Base-by-base conservation (phyloP, 2,888 invertebrate genomes). In the Andrena marginata region DNA sequence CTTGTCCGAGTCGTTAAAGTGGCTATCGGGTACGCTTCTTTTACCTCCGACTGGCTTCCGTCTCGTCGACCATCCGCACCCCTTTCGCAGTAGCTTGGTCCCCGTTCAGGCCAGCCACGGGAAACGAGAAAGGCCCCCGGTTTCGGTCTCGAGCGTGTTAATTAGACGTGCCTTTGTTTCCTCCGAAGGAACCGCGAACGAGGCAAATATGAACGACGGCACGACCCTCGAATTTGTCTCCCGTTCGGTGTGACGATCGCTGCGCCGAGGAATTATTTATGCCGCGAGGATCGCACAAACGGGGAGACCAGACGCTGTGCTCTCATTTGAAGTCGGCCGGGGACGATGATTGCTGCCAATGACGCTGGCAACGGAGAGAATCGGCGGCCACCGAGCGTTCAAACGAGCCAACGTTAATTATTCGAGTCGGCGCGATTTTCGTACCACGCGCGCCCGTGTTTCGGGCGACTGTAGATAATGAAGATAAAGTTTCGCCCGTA, bases 101-200 rank as follows among this genome's bases (percentile, higher is more conserved):
- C 74, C 81, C 85, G 86, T 87, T 88, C 88, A 84, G 82, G 76
- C 79, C 84, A 82, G 78, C 85, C 84, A 85, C 79, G 86, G 83
- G 90, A 85, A 89, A 89, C 82, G 81, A 80, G 82, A 85, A 85
- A 86, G 85, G 78, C 82, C 79, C 79, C 85, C 26, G 7, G 84
- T 86, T 78, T 78, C 83, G 89, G 90, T 92, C 92, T 92, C 91
- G 87, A 90, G 92, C 93, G 92, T 91, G 92, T 92, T 93, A 93
- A 93, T 93, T 93, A 92, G 92, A 91, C 90, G 86, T 85, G 92
- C 93, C 91, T 93, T 93, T 92, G 92, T 93, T 92, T 89, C 87
- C 71, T 80, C 79, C 77, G 83, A 89, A 91, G 90, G 84, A 91
- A 88, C 84, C 85, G 8, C 86, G 86, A 90, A 92, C 89, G 89